Base-by-base conservation (phyloP, 1,140 invertebrate genomes). In the Andrena cerasifolii region DNA sequence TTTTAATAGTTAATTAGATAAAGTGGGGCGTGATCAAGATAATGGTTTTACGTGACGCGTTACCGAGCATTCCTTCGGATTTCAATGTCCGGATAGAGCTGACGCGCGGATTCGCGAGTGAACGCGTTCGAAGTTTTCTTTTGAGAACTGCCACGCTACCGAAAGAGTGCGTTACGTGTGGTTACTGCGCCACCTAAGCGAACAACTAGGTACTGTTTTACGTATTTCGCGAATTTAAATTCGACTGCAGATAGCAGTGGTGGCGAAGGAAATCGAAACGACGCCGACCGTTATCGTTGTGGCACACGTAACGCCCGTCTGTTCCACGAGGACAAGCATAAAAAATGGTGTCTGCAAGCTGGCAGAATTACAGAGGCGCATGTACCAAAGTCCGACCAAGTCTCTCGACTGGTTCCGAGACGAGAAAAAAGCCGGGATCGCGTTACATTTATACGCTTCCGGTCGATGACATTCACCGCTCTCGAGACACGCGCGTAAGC, bases 401-500 rank as follows among this genome's bases (percentile, higher is more conserved):
- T n/a, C n/a, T n/a, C n/a, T n/a, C n/a, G n/a, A n/a, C n/a, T n/a
- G n/a, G n/a, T n/a, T n/a, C n/a, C n/a, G n/a, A n/a, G n/a, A n/a
- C n/a, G 40, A 40, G 54, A 21, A 14, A 70, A 78, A 71, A 49
- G 53, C 31, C 31, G 12, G 59, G 43, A 87, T 90, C 87, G 86
- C 82, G 86, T 78, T 88, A 88, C 86, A 88, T 89, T 90, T 85
- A 89, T 86, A 53, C 83, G 49, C 86, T 90, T 89, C 88, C 88
- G 87, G 65, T 86, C 80, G 47, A 74, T 24, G 63, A 31, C 63
- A 63, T 80, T 80, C 63, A 28, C 26, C 56, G 56, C 56, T 62
- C 63, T 31, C 28, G 45, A 26, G 68, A 67, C 66, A 71, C 43
- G 21, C 53, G 53, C 53, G 53, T 56, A 40, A 10, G 36, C 36